Conservation (phyloP, 1,140 invertebrate genomes). For the Ips nitidus region DNA sequence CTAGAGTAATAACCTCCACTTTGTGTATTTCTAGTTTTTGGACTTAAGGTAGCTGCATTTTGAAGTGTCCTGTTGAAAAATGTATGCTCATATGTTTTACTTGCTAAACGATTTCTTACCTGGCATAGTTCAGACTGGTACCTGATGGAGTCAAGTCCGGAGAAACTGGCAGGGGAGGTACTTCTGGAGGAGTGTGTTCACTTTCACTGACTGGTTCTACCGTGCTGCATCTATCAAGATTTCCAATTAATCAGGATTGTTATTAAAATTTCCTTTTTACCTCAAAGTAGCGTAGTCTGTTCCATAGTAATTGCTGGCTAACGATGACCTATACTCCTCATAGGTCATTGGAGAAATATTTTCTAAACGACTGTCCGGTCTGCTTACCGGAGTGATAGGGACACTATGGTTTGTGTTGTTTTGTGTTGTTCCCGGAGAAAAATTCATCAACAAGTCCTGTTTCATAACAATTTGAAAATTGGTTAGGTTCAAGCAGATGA, state of each 20-base stretch:
- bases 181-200: conserved; percentile 44
- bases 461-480: not conserved
- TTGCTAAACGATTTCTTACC: too few relatives aligned
- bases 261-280: not conserved
- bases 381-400: conserved; percentile 53
- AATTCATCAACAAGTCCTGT: conserved; percentile 63
- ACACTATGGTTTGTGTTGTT: conserved; percentile 47
- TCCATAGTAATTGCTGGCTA: conserved; percentile 51
- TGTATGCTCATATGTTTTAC: too few relatives aligned
- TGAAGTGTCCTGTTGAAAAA: conserved; percentile 46
- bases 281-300: conserved; percentile 12
- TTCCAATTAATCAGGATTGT: not conserved
- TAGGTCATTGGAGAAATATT: conserved; percentile 54
- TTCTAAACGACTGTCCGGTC: conserved; percentile 49
- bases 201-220: conserved; percentile 37
- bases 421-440: conserved; percentile 56
- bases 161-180: conserved; percentile 46
- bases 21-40: conserved; percentile 49
- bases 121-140: not conserved
- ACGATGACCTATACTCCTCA: conserved; percentile 58
- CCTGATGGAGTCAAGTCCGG: not conserved
- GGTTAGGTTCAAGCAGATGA: not conserved
- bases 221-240: conserved; percentile 30
- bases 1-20: conserved; percentile 48
- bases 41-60: conserved; percentile 46